Percentiles rank a stretch among this genome's conserved stretches.
These are phyloP conservation scores for Gnathonemus echidnorhynchus DNA, from an alignment of 2,113 vertebrate genomes.

Conservation along the genomic window DNA sequence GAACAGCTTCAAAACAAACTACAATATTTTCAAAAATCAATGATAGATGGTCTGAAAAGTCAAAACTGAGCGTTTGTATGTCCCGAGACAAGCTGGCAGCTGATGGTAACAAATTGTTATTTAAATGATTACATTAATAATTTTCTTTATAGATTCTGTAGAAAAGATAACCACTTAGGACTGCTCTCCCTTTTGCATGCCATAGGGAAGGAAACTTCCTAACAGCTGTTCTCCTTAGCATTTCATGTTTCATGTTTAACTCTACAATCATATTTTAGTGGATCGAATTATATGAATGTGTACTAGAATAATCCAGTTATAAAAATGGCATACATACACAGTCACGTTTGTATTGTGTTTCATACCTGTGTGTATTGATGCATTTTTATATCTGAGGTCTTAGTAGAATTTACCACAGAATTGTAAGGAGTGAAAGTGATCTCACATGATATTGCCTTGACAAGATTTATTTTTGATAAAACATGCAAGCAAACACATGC, in stretches of 20 bases:
- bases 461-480: background rate
- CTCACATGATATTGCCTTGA: background rate
- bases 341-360: background rate
- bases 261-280: background rate
- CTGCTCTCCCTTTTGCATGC: background rate
- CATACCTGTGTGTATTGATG: background rate
- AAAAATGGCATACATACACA: background rate
- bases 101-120: background rate
- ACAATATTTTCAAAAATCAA: background rate
- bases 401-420: background rate
- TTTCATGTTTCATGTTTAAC: background rate
- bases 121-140: background rate
- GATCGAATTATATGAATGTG: background rate
- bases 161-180: background rate
- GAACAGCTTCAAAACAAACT: background rate
- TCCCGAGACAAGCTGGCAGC: background rate
- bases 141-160: background rate
- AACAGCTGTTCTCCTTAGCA: background rate
- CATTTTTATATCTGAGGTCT: background rate
- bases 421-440: background rate
- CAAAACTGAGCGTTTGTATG: background rate
- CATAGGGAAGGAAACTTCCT: background rate
- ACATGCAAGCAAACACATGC: background rate
- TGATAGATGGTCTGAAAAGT: background rate
- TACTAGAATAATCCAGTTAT: background rate